Base-by-base conservation (phyloP, 37 sponge, comb jelly and placozoan species). In the Diacarnus erythraeanus region DNA sequence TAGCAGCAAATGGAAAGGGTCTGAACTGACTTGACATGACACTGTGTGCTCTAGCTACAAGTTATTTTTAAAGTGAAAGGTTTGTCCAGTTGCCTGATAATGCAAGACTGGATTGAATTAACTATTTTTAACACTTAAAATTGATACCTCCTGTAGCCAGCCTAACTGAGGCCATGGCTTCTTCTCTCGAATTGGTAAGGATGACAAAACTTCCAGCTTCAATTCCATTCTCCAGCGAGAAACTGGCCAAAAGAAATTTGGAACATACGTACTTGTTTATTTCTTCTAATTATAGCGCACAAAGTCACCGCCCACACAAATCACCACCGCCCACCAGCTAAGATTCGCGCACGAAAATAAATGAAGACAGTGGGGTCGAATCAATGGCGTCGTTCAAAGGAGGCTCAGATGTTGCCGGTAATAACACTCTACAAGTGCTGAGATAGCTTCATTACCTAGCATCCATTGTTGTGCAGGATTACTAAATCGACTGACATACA, bases 401-500 rank as follows among this genome's bases (percentile, higher is more conserved):
- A n/a, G n/a, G n/a, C n/a, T n/a, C n/a, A n/a, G n/a, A n/a, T n/a
- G n/a, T n/a, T n/a, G n/a, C n/a, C n/a, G n/a, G n/a, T n/a, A n/a
- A n/a, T n/a, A n/a, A n/a, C n/a, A n/a, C n/a, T n/a, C n/a, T n/a
- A n/a, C n/a, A n/a, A n/a, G n/a, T n/a, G n/a, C n/a, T n/a, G n/a
- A n/a, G n/a, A n/a, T n/a, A n/a, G n/a, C n/a, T n/a, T n/a, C n/a
- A n/a, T n/a, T n/a, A n/a, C n/a, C n/a, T n/a, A n/a, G n/a, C n/a
- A n/a, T n/a, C n/a, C n/a, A 29, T 12, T 30, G 0, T 59, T 39
- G 0, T 78, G 25, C 66, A 90, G 92, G 92, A 0, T 54, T 91
- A 33, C 36, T 86, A 31, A 78, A 83, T 71, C 40, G 92, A 56
- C 80, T 91, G 33, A 91, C 92, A 5, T 72, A 91, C 64, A 66